These are phyloP conservation scores for Zosterops japonicus DNA, from an alignment of 2,113 vertebrate species.

Conservation along the genomic window DNA sequence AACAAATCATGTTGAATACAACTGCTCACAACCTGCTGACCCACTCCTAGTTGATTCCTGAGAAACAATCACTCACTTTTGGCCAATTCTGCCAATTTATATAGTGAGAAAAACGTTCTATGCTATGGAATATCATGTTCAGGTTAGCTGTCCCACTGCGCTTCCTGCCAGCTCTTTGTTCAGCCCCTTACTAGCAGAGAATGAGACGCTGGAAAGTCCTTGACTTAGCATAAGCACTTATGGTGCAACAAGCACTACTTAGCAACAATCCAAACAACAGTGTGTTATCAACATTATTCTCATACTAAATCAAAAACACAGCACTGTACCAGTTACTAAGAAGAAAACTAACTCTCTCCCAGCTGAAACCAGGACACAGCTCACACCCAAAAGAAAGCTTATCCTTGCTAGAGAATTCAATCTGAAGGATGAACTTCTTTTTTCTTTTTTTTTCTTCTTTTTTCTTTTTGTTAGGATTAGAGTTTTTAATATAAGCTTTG, in stretches of 20 bases:
- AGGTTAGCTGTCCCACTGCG: not conserved
- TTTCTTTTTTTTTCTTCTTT: not conserved
- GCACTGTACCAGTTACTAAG: not conserved
- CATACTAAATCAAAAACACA: not conserved
- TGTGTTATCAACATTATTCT: not conserved
- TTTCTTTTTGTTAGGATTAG: not conserved
- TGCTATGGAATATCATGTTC: rapidly evolving
- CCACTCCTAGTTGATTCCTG: not conserved
- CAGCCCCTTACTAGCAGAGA: not conserved
- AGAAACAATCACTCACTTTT: not conserved
- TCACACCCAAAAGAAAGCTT: not conserved
- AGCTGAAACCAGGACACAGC: not conserved
- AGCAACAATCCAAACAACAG: not conserved
- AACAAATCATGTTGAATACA: not conserved
- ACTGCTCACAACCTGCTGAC: not conserved
- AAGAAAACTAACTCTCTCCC: not conserved
- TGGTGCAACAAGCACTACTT: not conserved
- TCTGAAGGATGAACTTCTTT: rapidly evolving
- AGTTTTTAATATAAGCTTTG: not conserved
- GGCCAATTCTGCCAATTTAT: not conserved
- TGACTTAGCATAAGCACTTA: not conserved
- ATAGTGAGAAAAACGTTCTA: not conserved
- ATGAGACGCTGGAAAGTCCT: not conserved
- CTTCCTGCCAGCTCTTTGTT: not conserved
- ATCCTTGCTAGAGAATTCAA: not conserved